These are phyloP conservation scores for Aleiodes testaceus DNA, from an alignment of 2,888 invertebrate genomes.

Conservation along the genomic window DNA sequence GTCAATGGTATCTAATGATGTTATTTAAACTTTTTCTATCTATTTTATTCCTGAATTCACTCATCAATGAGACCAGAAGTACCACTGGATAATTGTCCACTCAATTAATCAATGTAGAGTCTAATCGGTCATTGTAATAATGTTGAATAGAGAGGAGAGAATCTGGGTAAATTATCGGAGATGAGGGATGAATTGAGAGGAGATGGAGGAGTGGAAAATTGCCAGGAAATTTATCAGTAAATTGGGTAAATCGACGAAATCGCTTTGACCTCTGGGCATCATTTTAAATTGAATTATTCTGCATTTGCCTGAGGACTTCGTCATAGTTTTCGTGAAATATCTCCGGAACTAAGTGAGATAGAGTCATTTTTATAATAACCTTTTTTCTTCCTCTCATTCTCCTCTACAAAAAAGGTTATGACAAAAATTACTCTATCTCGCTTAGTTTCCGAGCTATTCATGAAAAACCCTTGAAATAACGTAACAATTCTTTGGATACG, in stretches of 20 bases:
- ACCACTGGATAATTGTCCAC: not conserved
- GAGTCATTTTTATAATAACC: too few relatives aligned
- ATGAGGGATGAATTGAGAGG: not conserved
- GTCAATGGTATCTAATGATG: conserved; percentile 39
- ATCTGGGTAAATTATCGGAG: too few relatives aligned
- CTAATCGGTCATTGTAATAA: conserved; percentile 8
- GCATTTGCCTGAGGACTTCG: not conserved
- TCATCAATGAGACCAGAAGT: not conserved
- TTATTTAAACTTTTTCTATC: conserved; percentile 2
- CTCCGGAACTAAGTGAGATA: too few relatives aligned
- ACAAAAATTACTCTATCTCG: too few relatives aligned
- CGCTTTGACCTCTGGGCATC: not conserved
- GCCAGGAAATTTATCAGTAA: conserved; percentile 32
- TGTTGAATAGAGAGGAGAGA: not conserved
- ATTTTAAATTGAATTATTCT: conserved; percentile 10
- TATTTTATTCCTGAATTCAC: not conserved
- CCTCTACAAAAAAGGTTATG: too few relatives aligned
- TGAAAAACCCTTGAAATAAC: too few relatives aligned
- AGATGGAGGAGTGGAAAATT: conserved; percentile 5
- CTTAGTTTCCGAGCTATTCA: not conserved
- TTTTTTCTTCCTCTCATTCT: too few relatives aligned
- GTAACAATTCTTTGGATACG: too few relatives aligned
- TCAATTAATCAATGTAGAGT: conserved; percentile 1
- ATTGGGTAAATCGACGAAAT: conserved; percentile 11
- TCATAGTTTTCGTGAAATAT: too few relatives aligned